phyloP scores from a whole-genome alignment of 2,797 vertebrate genomes.

The Alca torda region DNA sequence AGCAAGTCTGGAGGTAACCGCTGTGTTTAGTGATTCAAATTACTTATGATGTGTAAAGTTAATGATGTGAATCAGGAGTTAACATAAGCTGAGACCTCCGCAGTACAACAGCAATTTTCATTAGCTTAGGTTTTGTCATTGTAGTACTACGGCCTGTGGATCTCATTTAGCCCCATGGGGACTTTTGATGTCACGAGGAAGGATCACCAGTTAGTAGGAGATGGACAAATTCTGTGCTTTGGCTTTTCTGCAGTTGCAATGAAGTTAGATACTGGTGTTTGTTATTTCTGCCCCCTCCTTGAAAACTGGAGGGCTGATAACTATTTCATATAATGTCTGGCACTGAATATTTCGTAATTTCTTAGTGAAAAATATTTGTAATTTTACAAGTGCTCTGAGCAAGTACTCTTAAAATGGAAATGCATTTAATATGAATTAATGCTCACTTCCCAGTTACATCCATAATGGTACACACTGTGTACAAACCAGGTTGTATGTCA shows the following conservation, averaged over 20 bases:
- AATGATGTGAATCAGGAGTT: slow-evolving; percentile 24
- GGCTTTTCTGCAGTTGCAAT: background rate
- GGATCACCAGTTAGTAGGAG: background rate
- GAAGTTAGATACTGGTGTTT: background rate
- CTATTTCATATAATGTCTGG: background rate
- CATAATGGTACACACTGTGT: background rate
- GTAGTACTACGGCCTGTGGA: background rate
- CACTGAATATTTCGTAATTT: background rate
- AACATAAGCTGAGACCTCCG: background rate
- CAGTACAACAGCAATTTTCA: background rate
- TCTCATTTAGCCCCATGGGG: background rate
- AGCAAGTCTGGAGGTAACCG: background rate
- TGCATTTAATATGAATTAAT: background rate
- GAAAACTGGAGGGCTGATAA: background rate
- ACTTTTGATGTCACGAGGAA: background rate
- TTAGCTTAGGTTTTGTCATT: background rate
- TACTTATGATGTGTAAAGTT: background rate
- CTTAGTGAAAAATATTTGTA: background rate
- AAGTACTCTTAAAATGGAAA: background rate
- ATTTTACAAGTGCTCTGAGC: background rate
- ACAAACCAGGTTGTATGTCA: background rate
- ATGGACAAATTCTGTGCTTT: background rate
- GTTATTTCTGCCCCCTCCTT: background rate
- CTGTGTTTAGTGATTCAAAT: slow-evolving; percentile 21
- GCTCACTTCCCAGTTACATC: background rate